phyloP scores from a whole-genome alignment of 2,797 vertebrate species.

The Anomalospiza imberbis region DNA sequence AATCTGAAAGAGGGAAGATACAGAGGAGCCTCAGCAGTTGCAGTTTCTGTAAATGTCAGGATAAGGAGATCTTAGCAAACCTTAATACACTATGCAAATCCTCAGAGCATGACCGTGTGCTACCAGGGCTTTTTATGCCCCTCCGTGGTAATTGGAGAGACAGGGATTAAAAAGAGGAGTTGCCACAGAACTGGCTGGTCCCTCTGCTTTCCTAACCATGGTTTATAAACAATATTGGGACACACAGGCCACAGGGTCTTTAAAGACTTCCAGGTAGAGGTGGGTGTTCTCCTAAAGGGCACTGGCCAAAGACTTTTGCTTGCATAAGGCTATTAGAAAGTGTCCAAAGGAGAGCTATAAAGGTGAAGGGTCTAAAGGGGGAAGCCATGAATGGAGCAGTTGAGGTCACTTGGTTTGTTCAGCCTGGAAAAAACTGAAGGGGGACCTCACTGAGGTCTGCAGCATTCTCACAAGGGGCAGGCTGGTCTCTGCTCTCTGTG shows the following conservation, averaged over 20 bases:
- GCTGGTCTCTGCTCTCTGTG: not conserved
- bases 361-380: not conserved
- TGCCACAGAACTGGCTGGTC: not conserved
- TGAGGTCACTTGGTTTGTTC: not conserved
- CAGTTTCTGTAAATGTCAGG: slow-evolving; percentile 52
- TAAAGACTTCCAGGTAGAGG: not conserved
- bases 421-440: not conserved
- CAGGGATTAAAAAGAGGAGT: slow-evolving; percentile 13
- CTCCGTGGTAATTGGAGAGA: not conserved
- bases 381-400: not conserved
- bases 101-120: not conserved
- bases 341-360: not conserved
- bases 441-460: not conserved
- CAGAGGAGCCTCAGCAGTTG: not conserved
- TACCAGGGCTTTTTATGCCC: slow-evolving; percentile 14
- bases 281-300: not conserved
- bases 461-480: not conserved
- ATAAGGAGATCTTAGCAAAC: slow-evolving; percentile 34
- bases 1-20: slow-evolving; percentile 25
- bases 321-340: not conserved
- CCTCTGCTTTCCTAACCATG: not conserved
- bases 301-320: not conserved
- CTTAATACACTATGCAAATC: slow-evolving; percentile 64
- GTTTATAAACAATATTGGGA: not conserved
- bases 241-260: not conserved